Percentiles rank a stretch among this genome's conserved stretches.
These are phyloP conservation scores for Oeneis ivallda DNA, from an alignment of 2,888 invertebrate genomes.

Conservation along the genomic window DNA sequence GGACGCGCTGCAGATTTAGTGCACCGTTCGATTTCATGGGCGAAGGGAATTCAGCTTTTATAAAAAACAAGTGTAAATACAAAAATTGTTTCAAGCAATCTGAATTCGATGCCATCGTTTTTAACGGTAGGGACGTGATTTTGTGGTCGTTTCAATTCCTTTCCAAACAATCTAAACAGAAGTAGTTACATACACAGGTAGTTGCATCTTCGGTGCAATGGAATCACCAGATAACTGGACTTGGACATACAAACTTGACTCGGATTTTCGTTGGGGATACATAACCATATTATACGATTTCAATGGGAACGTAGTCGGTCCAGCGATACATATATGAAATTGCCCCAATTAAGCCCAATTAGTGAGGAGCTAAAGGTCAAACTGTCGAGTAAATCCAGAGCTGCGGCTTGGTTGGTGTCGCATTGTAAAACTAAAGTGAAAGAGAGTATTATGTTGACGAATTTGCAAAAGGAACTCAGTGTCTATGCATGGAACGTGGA, in stretches of 20 bases:
- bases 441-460: conserved; percentile 38
- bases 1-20: conserved; percentile 36
- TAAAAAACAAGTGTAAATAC: conserved; percentile 37
- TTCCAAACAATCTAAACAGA: conserved; percentile 51
- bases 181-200: too few relatives aligned
- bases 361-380: conserved; percentile 38
- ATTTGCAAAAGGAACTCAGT: conserved; percentile 34
- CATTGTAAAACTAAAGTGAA: conserved; percentile 46
- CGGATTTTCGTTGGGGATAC: conserved; percentile 46
- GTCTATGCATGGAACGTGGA: conserved; percentile 42
- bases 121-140: conserved; percentile 41
- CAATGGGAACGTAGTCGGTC: conserved; percentile 40
- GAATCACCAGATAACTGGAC: conserved; percentile 57
- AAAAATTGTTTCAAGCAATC: conserved; percentile 41
- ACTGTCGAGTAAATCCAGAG: conserved; percentile 44
- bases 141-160: conserved; percentile 38
- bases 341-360: conserved; percentile 41
- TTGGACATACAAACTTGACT: conserved; percentile 47
- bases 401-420: conserved; percentile 49
- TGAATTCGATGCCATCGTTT: conserved; percentile 39
- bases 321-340: conserved; percentile 40
- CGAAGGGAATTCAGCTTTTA: conserved; percentile 38
- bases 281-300: conserved; percentile 43
- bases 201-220: conserved; percentile 55
- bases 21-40: conserved; percentile 41